These are phyloP conservation scores for Myanophis thanlyinensis DNA, from an alignment of 2,113 vertebrate species.

Conservation along the genomic window DNA sequence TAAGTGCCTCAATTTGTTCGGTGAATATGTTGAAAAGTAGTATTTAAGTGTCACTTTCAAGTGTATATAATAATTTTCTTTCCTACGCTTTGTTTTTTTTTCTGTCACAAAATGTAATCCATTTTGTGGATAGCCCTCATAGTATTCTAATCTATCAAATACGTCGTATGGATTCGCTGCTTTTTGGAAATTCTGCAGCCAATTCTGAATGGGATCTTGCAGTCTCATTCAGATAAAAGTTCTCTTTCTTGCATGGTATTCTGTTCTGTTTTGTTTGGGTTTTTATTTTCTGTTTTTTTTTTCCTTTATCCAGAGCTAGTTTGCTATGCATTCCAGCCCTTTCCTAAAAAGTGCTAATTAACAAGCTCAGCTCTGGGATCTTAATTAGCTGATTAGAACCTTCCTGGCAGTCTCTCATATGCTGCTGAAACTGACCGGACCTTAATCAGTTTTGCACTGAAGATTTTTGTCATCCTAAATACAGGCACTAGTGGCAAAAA, in stretches of 20 bases:
- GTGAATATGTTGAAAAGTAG: too few relatives aligned
- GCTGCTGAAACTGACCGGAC: neutral
- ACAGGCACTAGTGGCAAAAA: neutral
- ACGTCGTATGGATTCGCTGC: rapidly evolving
- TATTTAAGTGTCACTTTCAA: too few relatives aligned
- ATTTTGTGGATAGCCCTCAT: too few relatives aligned
- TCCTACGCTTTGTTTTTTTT: too few relatives aligned
- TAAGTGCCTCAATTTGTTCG: too few relatives aligned
- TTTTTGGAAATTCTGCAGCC: neutral
- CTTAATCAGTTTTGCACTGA: neutral
- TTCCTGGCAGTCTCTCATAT: neutral
- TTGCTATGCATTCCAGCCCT: neutral
- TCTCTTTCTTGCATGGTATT: neutral
- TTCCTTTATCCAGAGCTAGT: neutral
- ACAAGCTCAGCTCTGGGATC: neutral
- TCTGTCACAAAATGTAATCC: too few relatives aligned
- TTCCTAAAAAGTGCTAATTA: neutral
- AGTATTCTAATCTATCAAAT: neutral
- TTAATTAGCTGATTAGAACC: neutral
- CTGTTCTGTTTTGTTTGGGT: neutral
- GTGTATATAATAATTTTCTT: too few relatives aligned
- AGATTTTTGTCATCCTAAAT: neutral
- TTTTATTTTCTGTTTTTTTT: neutral
- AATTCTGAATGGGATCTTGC: neutral
- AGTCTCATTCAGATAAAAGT: neutral